Evolutionary conservation across 2,113 vertebrate species (phyloP).

Genomic region (Gopherus flavomarginatus): DNA sequence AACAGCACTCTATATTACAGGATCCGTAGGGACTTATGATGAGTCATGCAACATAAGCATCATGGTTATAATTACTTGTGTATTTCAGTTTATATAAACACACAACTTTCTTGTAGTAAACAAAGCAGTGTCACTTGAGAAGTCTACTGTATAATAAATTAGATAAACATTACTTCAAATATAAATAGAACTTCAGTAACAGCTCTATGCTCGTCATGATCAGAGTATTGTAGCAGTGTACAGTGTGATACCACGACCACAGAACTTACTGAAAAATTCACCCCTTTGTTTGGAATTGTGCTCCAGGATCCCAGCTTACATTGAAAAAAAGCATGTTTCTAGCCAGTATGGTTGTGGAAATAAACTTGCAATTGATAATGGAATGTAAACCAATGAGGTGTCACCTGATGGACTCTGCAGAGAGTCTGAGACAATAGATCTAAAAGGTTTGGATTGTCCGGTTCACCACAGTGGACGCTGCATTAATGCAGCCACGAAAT

Average conservation of each 20-base stretch:
- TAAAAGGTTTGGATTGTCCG: neutral
- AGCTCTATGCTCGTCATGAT: neutral
- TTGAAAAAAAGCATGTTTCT: neutral
- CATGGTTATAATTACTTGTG: neutral
- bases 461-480: neutral
- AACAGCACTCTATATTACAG: neutral
- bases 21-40: neutral
- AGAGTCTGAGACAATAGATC: neutral
- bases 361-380: neutral
- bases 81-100: neutral
- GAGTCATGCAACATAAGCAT: neutral
- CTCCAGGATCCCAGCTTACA: neutral
- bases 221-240: neutral
- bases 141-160: neutral
- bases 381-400: too few relatives aligned
- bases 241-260: neutral
- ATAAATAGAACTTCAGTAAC: neutral
- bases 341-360: neutral
- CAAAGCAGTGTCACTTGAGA: neutral
- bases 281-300: neutral
- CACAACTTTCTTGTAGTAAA: neutral
- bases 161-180: neutral
- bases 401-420: neutral
- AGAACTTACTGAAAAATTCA: neutral
- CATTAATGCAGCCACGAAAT: neutral